These are phyloP conservation scores for Agrochola macilenta DNA, from an alignment of 2,888 invertebrate genomes.

Conservation along the genomic window DNA sequence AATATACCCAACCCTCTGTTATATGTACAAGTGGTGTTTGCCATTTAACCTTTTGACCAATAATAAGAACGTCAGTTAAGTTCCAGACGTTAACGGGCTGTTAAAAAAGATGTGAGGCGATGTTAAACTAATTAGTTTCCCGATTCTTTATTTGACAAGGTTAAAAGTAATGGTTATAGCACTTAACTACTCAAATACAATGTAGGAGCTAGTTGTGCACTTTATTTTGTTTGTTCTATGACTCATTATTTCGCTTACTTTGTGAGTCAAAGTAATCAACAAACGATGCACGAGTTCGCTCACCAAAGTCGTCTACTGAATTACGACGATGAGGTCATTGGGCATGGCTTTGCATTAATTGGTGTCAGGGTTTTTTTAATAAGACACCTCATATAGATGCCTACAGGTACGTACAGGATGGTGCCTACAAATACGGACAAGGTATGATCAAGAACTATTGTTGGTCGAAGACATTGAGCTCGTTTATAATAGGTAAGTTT, in stretches of 20 bases:
- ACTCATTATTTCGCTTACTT: conserved; percentile 19
- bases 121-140: not conserved
- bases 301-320: conserved; percentile 68
- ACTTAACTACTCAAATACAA: not conserved
- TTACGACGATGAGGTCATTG: conserved; percentile 80
- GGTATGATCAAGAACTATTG: too few species aligned
- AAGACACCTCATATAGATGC: conserved; percentile 41
- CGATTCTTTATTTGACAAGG: not conserved
- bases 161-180: not conserved
- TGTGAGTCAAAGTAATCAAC: conserved; percentile 56
- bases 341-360: conserved; percentile 73
- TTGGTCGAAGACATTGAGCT: not conserved
- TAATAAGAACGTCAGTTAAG: not conserved
- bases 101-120: not conserved
- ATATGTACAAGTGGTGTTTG: not conserved
- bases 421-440: conserved; percentile 9
- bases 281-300: conserved; percentile 68
- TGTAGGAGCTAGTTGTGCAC: conserved; percentile 13
- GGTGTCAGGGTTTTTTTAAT: conserved; percentile 74
- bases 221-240: conserved; percentile 23
- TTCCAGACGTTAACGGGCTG: not conserved
- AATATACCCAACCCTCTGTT: not conserved
- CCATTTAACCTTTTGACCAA: not conserved
- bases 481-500: conserved; percentile 3
- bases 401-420: conserved; percentile 27